Evolutionary conservation across 2,113 vertebrate species (phyloP), one percentile per base, ranked within the genome.

Genomic region (Eulacestoma nigropectus): DNA sequence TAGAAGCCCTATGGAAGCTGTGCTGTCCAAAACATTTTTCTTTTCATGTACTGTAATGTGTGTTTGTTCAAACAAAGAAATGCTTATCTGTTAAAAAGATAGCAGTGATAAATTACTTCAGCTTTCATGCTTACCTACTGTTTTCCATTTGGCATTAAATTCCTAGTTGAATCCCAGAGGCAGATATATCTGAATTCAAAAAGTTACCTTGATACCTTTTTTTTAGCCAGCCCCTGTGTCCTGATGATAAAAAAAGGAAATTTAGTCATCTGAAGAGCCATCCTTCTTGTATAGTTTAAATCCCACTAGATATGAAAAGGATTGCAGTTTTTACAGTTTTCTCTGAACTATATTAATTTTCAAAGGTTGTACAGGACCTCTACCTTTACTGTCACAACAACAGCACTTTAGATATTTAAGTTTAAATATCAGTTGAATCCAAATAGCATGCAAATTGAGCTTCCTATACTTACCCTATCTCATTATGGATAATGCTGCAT

Each of bases 21-120:
- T 80, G 64, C 85, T 92, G 83, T 92, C 97, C 87, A 96, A 96
- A 94, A 95, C 64, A 80, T 67, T 95, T 96, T 91, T 41, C 60
- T 68, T 87, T 97, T 93, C 79, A 23, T 84, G 81, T 96, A 75
- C 78, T 67, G 67, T 93, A 90, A 94, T 89, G 86, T 86, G 84
- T 89, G 73, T 98, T 97, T 97, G 81, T 96, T 97, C 96, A 96
- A 96, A 97, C 94, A 97, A 95, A 94, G 83, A 82, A 97, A 92
- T 94, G 85, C 89, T 96, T 96, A 97, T 97, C 91, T 92, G 53
- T 87, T 94, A 93, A 91, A 95, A 96, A 96, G 97, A 97, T 97
- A 96, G 81, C 93, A 86, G 69, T 97, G 97, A 97, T 93, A 96
- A 96, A 97, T 96, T 91, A 65, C 96, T 95, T 96, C 53, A 75